A percentile compares a stretch with the other conserved stretches of the same genome.
Evolutionary conservation across 1,140 invertebrate genomes (phyloP).

Genomic region (Arion vulgaris): DNA sequence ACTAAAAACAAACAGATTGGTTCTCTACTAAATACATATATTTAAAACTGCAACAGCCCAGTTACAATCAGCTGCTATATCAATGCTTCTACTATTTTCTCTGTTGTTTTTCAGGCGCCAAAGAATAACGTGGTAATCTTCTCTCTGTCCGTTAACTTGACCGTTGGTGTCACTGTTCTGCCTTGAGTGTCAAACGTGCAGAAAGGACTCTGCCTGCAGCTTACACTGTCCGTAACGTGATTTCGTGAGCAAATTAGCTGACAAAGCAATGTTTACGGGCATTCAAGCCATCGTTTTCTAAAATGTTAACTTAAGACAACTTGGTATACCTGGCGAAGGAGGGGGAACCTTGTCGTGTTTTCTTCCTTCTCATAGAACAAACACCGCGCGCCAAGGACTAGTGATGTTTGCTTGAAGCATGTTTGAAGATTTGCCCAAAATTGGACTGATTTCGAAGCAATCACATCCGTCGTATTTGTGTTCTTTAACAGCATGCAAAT

Average conservation of each 20-base stretch:
- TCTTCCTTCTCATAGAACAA: background rate
- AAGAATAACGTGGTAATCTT: background rate
- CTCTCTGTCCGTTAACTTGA: background rate
- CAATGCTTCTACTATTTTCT: too few species aligned
- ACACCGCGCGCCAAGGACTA: background rate
- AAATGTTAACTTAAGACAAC: constrained; percentile 19
- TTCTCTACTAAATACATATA: too few species aligned
- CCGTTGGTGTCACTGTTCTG: background rate
- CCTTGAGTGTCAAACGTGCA: background rate
- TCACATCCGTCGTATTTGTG: constrained; percentile 4
- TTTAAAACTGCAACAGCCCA: too few species aligned
- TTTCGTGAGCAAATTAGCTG: background rate
- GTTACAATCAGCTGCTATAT: too few species aligned
- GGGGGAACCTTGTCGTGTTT: background rate
- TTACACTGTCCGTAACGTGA: background rate
- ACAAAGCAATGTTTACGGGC: background rate
- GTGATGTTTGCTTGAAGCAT: background rate
- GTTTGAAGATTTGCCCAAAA: constrained; percentile 11
- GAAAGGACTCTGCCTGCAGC: background rate
- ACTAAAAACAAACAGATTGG: too few species aligned
- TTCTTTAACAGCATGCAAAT: constrained; percentile 1
- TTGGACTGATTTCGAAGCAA: background rate
- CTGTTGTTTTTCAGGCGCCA: background rate
- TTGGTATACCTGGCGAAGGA: background rate
- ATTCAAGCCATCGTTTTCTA: background rate